phyloP scores from a whole-genome alignment of 1,140 invertebrate genomes.

The Dysdera silvatica region DNA sequence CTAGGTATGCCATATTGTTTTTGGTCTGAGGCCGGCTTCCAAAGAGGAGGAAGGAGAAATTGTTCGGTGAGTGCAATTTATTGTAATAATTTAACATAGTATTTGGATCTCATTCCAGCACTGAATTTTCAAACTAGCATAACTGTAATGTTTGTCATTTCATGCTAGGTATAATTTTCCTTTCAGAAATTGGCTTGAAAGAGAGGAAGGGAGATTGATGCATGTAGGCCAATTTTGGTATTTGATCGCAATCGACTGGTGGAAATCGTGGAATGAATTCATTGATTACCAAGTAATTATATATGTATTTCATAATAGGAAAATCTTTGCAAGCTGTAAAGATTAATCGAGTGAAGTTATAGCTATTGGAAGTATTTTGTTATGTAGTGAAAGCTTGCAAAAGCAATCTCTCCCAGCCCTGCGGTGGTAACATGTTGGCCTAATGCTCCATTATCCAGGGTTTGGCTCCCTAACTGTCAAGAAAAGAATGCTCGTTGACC shows the following conservation, averaged over 20 bases:
- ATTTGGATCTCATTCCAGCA: neutral
- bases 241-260: constrained; percentile 73
- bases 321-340: no score
- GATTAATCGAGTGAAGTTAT: no score
- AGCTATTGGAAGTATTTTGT: no score
- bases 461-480: no score
- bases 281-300: constrained; percentile 44
- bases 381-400: no score
- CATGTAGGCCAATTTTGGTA: constrained; percentile 77
- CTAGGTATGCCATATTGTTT: constrained; percentile 76
- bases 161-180: neutral
- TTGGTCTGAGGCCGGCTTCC: constrained; percentile 69
- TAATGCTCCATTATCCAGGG: no score
- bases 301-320: neutral
- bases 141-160: neutral
- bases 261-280: constrained; percentile 67
- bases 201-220: constrained; percentile 64
- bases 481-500: no score
- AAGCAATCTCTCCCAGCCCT: no score
- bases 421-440: no score
- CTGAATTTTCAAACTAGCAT: neutral
- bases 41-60: constrained; percentile 70
- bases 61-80: constrained; percentile 48
- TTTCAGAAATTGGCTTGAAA: constrained; percentile 59
- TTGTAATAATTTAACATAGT: neutral